Percentiles rank a stretch among this genome's conserved stretches.
phyloP scores from a whole-genome alignment of 2,797 vertebrate species.

The Kryptolebias ocellatus region DNA sequence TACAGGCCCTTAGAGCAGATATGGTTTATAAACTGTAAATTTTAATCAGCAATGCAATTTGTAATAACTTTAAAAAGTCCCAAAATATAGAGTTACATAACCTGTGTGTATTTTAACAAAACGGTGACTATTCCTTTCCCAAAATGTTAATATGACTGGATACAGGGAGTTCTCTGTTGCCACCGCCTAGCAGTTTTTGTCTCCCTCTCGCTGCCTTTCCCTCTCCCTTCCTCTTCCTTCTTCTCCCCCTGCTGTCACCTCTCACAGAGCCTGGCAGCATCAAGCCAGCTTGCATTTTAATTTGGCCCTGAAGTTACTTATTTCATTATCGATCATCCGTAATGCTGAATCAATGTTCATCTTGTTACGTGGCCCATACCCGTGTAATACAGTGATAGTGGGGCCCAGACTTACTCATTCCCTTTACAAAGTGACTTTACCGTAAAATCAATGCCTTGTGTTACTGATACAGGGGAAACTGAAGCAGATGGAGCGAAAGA shows the following conservation, averaged over 20 bases:
- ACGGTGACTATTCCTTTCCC: neutral
- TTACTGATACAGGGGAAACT: conserved; percentile 89
- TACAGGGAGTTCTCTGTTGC: conserved; percentile 43
- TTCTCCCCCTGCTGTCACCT: conserved; percentile 84
- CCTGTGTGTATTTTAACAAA: no score
- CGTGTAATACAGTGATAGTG: conserved; percentile 98
- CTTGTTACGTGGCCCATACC: conserved; percentile 97
- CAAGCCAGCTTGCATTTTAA: conserved; percentile 96
- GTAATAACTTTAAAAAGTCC: no score
- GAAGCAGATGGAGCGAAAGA: conserved; percentile 76
- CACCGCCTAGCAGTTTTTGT: conserved; percentile 20
- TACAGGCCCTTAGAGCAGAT: neutral
- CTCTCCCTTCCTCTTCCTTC: conserved; percentile 30
- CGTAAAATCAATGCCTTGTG: conserved; percentile 96
- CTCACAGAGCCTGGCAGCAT: conserved; percentile 87
- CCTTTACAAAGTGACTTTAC: conserved; percentile 97
- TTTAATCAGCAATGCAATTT: no score
- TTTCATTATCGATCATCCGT: conserved; percentile 99
- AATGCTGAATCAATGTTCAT: conserved; percentile 99
- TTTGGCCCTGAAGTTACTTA: conserved; percentile 98
- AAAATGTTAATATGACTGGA: conserved; percentile 9
- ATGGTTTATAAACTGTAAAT: neutral
- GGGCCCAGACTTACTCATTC: conserved; percentile 95
- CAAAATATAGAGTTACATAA: no score
- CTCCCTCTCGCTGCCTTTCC: conserved; percentile 17